Evolutionary conservation across 30 jellyfish, hydroid and myxozoan genomes (phyloP), one percentile per base, ranked within the genome.

Genomic region (Sanderia malayensis): DNA sequence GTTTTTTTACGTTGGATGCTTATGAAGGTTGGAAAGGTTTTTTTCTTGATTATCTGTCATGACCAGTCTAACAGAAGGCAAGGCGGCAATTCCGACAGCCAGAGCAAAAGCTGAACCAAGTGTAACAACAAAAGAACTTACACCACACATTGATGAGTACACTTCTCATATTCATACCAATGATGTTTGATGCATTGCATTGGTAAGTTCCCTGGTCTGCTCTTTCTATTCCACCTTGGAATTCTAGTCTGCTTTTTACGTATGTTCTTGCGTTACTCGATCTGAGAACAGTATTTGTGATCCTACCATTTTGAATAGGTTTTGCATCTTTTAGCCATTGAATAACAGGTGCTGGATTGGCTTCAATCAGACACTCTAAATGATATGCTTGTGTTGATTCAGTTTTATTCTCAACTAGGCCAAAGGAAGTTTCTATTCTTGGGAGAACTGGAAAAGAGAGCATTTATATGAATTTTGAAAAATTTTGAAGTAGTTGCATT

Each of bases 361-460:
- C 78, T 8, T 70, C 86, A 0, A 53, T 81, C 0, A 32, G n/a
- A 46, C 94, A 82, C 26, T 58, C 30, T 32, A 82, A 44, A 1
- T 15, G 28, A 27, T 29, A 60, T 19, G 82, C 68, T 17, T 60
- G 1, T 27, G 33, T 4, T 8, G 82, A 29, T 68, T 82, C 94
- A 2, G 86, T 71, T 31, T 53, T 10, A 62, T 82, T 82, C 45
- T 59, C 70, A 4, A 57, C 21, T 4, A 49, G 20, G 17, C 75
- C 71, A 63, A 82, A 82, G 17, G 94, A 70, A 19, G 74, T 49
- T 25, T 71, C 26, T 11, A 82, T 41, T 27, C 21, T 46, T 11
- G 94, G 94, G 31, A 81, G 67, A 82, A 70, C 94, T 82, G 70
- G 2, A 0, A 17, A 73, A n/a, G n/a, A n/a, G n/a, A n/a, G n/a